These are phyloP conservation scores for Bucco capensis DNA, from an alignment of 2,113 vertebrate species.

Conservation along the genomic window DNA sequence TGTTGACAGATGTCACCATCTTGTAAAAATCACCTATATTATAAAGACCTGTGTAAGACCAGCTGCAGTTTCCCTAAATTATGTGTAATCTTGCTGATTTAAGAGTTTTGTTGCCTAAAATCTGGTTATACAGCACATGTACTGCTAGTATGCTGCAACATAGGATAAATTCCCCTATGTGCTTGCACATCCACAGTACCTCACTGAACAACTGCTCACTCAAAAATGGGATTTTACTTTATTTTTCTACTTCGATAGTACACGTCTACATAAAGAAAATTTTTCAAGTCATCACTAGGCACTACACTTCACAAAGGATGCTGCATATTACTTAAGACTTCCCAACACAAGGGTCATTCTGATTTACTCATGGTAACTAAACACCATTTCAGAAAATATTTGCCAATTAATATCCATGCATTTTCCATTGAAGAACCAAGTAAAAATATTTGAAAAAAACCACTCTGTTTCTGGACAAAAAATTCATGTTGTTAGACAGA, in stretches of 20 bases:
- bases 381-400: background rate
- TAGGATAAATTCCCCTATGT: background rate
- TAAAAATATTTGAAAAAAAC: background rate
- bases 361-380: background rate
- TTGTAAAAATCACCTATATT: conserved; percentile 7
- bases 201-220: background rate
- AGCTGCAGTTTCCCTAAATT: background rate
- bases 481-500: background rate
- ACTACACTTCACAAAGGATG: background rate
- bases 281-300: background rate
- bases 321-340: background rate
- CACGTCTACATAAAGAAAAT: background rate
- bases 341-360: background rate
- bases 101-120: background rate
- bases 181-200: background rate
- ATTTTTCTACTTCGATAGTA: background rate
- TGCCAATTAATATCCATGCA: background rate
- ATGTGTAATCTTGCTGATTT: background rate
- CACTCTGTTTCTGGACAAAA: background rate
- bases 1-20: background rate
- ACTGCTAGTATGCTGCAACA: background rate
- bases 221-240: background rate
- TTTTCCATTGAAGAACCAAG: background rate
- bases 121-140: background rate
- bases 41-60: background rate